Base-by-base conservation (phyloP, 2,888 invertebrate genomes). In the Phrixothrix hirtus region DNA sequence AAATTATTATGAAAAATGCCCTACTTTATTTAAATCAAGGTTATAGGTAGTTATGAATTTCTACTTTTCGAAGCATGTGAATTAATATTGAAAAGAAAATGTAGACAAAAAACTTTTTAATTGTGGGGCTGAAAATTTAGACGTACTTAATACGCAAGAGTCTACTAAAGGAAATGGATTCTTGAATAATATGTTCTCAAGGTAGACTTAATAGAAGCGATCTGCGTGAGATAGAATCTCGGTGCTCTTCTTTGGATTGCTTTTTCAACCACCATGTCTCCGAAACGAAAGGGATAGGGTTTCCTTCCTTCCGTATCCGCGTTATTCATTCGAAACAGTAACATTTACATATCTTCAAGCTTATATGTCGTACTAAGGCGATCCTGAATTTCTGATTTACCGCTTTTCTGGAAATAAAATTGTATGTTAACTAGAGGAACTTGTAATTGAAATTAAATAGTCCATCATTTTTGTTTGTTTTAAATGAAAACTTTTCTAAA, bases 171-270 rank as follows among this genome's bases (percentile, higher is more conserved):
- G 27, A 27, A 29, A 6, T 11, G 14, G 5, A 41, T 38, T 27
- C 9, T 38, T 27, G n/a, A 27, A 27, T 12, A 3, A 6, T 11
- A 10, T 3, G 37, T 49, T 43, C 51, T 38, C 42, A 53, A 47
- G 55, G n/a, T 26, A 9, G 9, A 26, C 16, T 15, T 15, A 12
- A 41, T 45, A 56, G 61, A 61, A 58, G 39, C 63, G 71, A 72
- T 71, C 71, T 62, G 67, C 72, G 72, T 72, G 72, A 73, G 73
- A 73, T 71, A 69, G 68, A 63, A 10, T 31, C 53, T 64, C 64
- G 49, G 61, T 66, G 64, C 62, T 66, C 60, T 45, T 45, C 56
- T 54, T 54, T 57, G 32, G 57, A 59, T 44, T 59, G 46, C 54
- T 60, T 61, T 59, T 59, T 65, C 60, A 71, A 70, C 71, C 71